These are phyloP conservation scores for Pterocles gutturalis DNA, from an alignment of 2,113 vertebrate genomes.

Conservation along the genomic window DNA sequence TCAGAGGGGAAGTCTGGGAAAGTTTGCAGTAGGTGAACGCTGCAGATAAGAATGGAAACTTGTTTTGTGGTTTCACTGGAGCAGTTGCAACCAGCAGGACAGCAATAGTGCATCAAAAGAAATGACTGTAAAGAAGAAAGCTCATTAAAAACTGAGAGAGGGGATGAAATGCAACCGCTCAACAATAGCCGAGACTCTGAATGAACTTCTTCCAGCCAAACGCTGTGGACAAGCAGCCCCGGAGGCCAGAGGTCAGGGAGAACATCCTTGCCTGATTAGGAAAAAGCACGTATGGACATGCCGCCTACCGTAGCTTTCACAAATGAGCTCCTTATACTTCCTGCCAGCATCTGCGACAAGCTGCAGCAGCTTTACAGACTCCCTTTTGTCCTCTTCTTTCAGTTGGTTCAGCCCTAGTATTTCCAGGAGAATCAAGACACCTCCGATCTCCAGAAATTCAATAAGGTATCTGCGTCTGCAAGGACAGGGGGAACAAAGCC, in stretches of 20 bases:
- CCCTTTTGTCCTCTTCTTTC: conserved; percentile 81
- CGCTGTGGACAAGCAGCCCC: not conserved
- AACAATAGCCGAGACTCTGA: not conserved
- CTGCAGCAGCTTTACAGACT: conserved; percentile 82
- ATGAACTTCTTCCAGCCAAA: not conserved
- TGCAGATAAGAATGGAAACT: not conserved
- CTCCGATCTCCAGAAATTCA: conserved; percentile 87
- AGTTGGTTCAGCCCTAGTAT: conserved; percentile 78
- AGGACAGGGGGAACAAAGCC: not conserved
- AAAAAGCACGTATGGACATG: not conserved
- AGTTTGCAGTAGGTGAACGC: not conserved
- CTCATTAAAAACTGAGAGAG: not conserved
- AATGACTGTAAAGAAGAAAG: not conserved
- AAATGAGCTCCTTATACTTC: conserved; percentile 88
- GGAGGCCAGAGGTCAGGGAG: not conserved
- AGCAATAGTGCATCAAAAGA: not conserved
- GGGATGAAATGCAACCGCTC: not conserved
- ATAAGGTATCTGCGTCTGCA: conserved; percentile 81
- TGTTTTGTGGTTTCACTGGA: not conserved
- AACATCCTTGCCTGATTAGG: not conserved
- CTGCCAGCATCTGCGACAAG: conserved; percentile 77
- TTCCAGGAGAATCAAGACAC: conserved; percentile 84
- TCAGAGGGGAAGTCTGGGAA: not conserved
- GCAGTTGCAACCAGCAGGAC: not conserved
- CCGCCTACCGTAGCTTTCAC: conserved; percentile 82